Base-by-base conservation (phyloP, 2,113 vertebrate species). In the Brienomyrus longianalis region DNA sequence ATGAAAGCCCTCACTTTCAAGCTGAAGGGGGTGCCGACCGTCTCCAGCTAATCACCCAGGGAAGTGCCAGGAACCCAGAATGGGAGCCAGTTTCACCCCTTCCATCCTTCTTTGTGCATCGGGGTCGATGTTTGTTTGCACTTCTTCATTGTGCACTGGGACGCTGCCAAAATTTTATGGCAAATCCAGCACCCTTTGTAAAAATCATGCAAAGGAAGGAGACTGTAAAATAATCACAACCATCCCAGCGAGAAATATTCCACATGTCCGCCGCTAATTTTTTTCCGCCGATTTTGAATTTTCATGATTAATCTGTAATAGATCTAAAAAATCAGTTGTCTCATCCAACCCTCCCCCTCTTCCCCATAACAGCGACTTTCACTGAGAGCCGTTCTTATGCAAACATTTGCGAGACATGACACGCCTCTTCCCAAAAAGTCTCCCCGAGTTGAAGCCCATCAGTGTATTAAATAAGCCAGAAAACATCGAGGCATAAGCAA, bases 71-170 rank as follows among this genome's bases (percentile, higher is more conserved):
- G 84, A 23, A 51, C 2, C 66, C 35, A 56, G 83, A 90, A 39
- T 74, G 47, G 31, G 2, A 23, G 85, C 89, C 90, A 89, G 86
- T 88, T 88, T 86, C 5, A 3, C 90, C 88, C 89, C 74, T 91
- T 39, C 85, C 88, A 54, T 90, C 86, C 45, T 84, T 88, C 86
- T 90, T 91, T 52, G 83, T 91, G 21, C 89, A 88, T 90, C 91
- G 86, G 88, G 89, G 92, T 89, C 91, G 86, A 93, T 87, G 91
- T 80, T 83, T 87, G 91, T 80, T 83, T 90, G 86, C 90, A 89
- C 39, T 89, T 89, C 59, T 89, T 19, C 86, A 90, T 91, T 91
- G 86, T 48, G 54, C 90, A 27, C 89, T 21, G 86, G 90, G 88
- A 83, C 83, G 56, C 87, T 91, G 90, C 90, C 88, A 90, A 89